A percentile compares a stretch with the other conserved stretches of the same genome.
Conservation (phyloP, 2,113 vertebrate genomes). For the Podiceps cristatus region DNA sequence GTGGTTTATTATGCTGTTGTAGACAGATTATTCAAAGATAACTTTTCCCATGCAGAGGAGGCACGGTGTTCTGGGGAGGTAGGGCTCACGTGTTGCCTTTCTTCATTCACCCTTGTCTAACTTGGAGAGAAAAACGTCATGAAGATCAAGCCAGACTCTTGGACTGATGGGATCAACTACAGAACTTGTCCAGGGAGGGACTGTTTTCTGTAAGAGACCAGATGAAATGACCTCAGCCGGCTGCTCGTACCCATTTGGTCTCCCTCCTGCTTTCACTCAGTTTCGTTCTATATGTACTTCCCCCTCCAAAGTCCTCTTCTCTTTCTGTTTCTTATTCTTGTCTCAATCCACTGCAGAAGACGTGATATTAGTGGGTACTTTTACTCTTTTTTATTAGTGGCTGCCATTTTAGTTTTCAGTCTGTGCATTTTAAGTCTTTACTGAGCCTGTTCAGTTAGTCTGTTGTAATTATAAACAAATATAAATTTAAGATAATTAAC, state of each 20-base stretch:
- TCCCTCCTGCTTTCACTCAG: background rate
- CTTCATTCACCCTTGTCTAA: background rate
- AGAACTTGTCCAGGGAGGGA: background rate
- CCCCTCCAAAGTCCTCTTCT: background rate
- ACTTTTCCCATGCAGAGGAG: background rate
- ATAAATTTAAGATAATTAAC: too few species aligned
- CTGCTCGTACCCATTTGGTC: rapidly evolving
- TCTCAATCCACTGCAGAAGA: background rate
- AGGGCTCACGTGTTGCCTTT: rapidly evolving
- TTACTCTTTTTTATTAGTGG: too few species aligned
- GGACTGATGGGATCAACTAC: background rate
- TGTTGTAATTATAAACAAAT: background rate
- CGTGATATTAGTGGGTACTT: rapidly evolving
- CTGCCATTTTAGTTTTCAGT: background rate
- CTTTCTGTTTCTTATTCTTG: background rate
- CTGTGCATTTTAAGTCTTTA: background rate
- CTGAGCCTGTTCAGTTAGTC: background rate
- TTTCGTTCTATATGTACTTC: background rate
- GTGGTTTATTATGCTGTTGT: background rate
- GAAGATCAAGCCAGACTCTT: background rate
- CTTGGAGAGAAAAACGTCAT: background rate
- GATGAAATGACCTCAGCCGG: background rate
- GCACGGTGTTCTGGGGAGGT: background rate
- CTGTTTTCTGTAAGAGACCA: background rate
- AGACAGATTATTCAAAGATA: background rate